Base-by-base conservation (phyloP, 92 coral and sea anemone genomes). In the Phenganax stokvisi region DNA sequence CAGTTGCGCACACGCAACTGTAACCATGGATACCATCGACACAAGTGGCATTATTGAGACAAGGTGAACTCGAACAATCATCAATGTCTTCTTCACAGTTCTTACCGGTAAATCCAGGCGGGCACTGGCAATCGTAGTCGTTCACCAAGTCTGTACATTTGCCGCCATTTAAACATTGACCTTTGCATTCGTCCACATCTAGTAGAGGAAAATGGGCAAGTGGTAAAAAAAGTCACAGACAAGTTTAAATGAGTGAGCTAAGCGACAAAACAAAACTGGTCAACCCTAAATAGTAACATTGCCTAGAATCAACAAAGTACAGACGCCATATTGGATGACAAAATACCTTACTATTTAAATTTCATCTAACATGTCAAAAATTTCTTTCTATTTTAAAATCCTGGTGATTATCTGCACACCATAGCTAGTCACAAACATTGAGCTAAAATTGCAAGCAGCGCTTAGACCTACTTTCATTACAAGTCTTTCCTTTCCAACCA, bases 151-250 rank as follows among this genome's bases (percentile, higher is more conserved):
- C 97, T 16, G 74, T 72, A 67, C 97, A 92, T 0, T 87, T 87
- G 47, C 90, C 97, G 37, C 96, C 96, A 84, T 91, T 87, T 37
- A 82, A 82, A 80, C 97, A 92, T 56, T 92, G 96, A n/a, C 93
- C 96, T 56, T 87, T 89, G 79, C 99, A 96, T 60, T 96, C 97
- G 77, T 96, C 77, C 0, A 96, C 77, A 84, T 90, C 99, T 96
- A 85, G 53, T 37, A 1, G 47, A 37, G 47, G 47, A 37, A 37
- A 37, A 37, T 37, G 47, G 47, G 47, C 47, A 37, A 5, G 47
- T 37, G 5, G 47, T 37, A 37, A 37, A 20, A 20, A 20, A 20
- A 37, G 3, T 37, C 5, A 37, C 47, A 37, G 47, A 37, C 47
- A 37, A 37, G 47, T 37, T 37, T 37, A 37, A 37, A 1, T 37